phyloP scores from a whole-genome alignment of 2,888 invertebrate species.

The Pemphredon lugubris region DNA sequence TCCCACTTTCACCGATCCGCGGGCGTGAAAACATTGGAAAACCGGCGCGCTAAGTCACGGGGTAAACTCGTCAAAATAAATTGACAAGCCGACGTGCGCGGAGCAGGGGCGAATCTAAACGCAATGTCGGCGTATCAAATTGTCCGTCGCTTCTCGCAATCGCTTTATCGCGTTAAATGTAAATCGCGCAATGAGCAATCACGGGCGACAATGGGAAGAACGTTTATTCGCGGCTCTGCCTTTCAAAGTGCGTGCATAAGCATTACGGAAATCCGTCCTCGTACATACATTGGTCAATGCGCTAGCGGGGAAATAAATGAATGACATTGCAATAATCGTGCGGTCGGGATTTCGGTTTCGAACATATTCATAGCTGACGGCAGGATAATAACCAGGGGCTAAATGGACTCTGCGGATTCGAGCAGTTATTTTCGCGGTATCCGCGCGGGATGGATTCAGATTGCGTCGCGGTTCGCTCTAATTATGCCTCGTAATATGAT shows the following conservation, averaged over 20 bases:
- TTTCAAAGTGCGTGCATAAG: slow-evolving; percentile 7
- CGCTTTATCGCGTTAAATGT: not conserved
- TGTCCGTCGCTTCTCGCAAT: no score
- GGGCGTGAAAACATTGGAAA: no score
- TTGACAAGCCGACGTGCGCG: no score
- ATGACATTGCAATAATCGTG: slow-evolving; percentile 55
- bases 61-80: not conserved
- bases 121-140: no score
- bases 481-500: slow-evolving; percentile 56
- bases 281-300: slow-evolving; percentile 1
- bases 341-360: slow-evolving; percentile 45
- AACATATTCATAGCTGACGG: slow-evolving; percentile 53
- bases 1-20: no score
- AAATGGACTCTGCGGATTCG: slow-evolving; percentile 55
- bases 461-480: slow-evolving; percentile 45
- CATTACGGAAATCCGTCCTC: slow-evolving; percentile 22
- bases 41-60: no score
- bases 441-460: slow-evolving; percentile 52
- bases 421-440: slow-evolving; percentile 55
- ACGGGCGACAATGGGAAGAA: not conserved
- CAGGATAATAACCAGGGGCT: slow-evolving; percentile 54
- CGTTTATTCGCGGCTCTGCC: not conserved
- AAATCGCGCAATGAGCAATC: not conserved
- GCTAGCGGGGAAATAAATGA: slow-evolving; percentile 56
- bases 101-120: no score